Percentiles rank a stretch among this genome's conserved stretches.
These are phyloP conservation scores for Hydropotes inermis DNA, from an alignment of 2,113 vertebrate species.

Conservation along the genomic window DNA sequence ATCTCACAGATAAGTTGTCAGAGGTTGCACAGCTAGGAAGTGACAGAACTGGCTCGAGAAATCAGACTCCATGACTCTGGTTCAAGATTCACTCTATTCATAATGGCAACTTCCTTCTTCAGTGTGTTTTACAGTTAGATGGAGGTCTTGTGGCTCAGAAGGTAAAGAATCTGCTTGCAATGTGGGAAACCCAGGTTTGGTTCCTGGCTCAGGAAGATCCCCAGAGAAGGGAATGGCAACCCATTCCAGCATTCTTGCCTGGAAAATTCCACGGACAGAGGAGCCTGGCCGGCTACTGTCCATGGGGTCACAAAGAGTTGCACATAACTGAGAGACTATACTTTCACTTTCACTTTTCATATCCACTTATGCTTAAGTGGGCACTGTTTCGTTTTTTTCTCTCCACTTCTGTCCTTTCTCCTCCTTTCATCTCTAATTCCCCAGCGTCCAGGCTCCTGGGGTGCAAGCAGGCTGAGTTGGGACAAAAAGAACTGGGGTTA, in stretches of 20 bases:
- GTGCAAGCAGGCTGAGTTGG: not conserved
- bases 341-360: not conserved
- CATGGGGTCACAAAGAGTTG: not conserved
- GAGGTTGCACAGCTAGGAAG: not conserved
- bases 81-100: not conserved
- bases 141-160: not conserved
- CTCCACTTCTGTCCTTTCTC: not conserved
- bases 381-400: accelerated
- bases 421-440: not conserved
- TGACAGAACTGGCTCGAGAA: not conserved
- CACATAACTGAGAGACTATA: accelerated
- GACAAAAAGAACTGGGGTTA: not conserved
- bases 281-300: not conserved
- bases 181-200: not conserved
- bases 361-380: not conserved
- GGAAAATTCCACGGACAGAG: not conserved
- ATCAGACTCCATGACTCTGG: not conserved
- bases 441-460: not conserved
- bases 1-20: not conserved
- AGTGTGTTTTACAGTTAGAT: not conserved
- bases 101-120: not conserved
- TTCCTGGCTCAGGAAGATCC: not conserved
- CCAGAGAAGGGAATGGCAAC: not conserved
- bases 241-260: not conserved
- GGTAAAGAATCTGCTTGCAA: not conserved